Evolutionary conservation across 1,140 invertebrate species (phyloP), one percentile per base, ranked within the genome.

Genomic region (Lethocerus indicus): DNA sequence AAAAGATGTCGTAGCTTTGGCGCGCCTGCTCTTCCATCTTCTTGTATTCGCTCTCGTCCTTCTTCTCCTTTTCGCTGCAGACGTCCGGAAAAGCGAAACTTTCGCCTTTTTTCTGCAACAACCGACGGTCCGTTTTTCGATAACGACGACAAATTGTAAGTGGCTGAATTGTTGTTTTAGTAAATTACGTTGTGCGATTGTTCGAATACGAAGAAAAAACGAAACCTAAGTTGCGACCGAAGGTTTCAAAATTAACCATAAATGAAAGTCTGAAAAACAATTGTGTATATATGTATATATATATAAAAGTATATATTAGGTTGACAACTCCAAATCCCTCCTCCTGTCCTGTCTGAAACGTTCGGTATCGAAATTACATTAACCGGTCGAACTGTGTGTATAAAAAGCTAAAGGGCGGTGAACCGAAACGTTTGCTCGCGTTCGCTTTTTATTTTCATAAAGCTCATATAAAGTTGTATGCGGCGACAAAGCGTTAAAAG

Each of bases 31-130:
- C 29, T 41, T 49, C 29, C 9, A 48, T 3, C 28, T 55, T 44
- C 16, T 52, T 35, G 13, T 20, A 37, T 13, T 46, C 41, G n/a
- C 32, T 52, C 13, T 52, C 50, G 32, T 49, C 24, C 16, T 36
- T 39, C 14, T 50, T 48, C 36, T 40, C 29, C 40, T 41, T 43
- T 41, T 54, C 49, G 18, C 37, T 14, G 24, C 24, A 41, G n/a
- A 59, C 18, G n/a, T 57, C 43, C 24, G 56, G 56, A 51, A 55
- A 58, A 44, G 55, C 52, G 53, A 58, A 58, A 52, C 47, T 55
- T 54, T 52, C 41, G 43, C 50, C 53, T 40, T 27, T 28, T 20
- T 49, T 48, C 53, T 56, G 45, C 44, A 52, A 53, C 23, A 37
- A 52, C n/a, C n/a, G n/a, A n/a, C n/a, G n/a, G n/a, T n/a, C n/a